Conservation (phyloP, 2,888 invertebrate species). For the Homarus gammarus region DNA sequence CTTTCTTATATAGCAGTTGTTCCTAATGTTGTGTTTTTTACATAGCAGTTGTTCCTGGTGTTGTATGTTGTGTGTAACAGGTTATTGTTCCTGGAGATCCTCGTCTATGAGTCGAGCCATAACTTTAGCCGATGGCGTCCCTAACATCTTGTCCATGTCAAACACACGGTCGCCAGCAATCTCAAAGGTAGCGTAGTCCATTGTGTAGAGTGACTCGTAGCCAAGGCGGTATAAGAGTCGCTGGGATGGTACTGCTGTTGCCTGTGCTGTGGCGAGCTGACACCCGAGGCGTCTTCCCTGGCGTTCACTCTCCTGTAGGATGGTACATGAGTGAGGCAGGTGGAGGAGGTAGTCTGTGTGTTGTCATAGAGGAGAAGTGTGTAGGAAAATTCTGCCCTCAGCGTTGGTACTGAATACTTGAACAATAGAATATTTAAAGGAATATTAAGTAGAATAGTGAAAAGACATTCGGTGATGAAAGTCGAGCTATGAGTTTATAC, state of each 20-base stretch:
- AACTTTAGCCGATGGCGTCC: slow-evolving; percentile 75
- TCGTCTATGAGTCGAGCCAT: slow-evolving; percentile 61
- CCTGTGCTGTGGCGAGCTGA: slow-evolving; percentile 73
- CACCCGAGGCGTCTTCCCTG: slow-evolving; percentile 63
- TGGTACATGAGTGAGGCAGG: neutral
- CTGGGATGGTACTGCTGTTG: slow-evolving; percentile 73
- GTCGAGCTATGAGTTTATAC: too few species aligned
- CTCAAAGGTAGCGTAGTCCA: slow-evolving; percentile 73
- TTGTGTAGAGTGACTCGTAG: slow-evolving; percentile 67
- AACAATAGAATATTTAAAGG: neutral
- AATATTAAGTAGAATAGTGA: neutral
- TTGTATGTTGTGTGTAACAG: neutral
- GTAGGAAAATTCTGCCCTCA: too few species aligned
- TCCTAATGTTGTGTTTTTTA: too few species aligned
- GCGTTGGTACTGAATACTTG: too few species aligned
- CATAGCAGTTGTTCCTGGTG: too few species aligned
- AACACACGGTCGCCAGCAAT: slow-evolving; percentile 72
- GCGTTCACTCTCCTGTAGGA: slow-evolving; percentile 72
- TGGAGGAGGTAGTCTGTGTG: neutral
- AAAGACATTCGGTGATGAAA: neutral
- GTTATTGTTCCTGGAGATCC: neutral
- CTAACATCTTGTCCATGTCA: slow-evolving; percentile 75
- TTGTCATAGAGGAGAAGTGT: neutral
- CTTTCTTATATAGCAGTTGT: too few species aligned
- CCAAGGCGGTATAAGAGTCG: slow-evolving; percentile 59